phyloP scores from a whole-genome alignment of 2,113 vertebrate species.

The Leucoraja erinaceus region DNA sequence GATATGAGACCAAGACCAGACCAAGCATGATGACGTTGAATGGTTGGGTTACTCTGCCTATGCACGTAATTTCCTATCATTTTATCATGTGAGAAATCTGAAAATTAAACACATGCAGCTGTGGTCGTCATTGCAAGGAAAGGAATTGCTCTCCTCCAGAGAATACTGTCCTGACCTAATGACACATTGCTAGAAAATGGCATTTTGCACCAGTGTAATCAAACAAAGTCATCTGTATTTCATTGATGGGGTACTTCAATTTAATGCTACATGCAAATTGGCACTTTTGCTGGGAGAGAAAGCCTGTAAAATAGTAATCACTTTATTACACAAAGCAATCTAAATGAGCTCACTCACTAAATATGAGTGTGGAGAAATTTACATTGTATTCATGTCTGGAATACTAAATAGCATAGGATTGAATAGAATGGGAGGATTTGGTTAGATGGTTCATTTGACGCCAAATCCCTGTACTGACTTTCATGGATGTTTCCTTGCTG shows the following conservation, averaged over 20 bases:
- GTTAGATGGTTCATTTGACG: background rate
- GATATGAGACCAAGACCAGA: background rate
- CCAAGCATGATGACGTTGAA: background rate
- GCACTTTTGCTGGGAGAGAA: background rate
- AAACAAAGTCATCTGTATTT: background rate
- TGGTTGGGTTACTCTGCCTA: too few relatives aligned
- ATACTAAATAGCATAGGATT: background rate
- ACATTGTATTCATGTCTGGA: background rate
- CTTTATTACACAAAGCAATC: constrained; percentile 4
- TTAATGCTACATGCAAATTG: background rate
- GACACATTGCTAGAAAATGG: background rate
- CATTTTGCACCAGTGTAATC: background rate
- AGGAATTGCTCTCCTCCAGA: background rate
- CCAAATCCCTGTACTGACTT: background rate
- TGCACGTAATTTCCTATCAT: too few relatives aligned
- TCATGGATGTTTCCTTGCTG: background rate
- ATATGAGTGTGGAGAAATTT: background rate
- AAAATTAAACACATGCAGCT: background rate
- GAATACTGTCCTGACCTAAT: background rate
- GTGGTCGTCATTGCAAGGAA: background rate
- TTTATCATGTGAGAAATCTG: background rate
- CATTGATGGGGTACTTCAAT: background rate
- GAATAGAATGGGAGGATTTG: background rate
- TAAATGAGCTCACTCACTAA: background rate
- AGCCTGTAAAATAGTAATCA: background rate